A percentile compares a stretch with the other conserved stretches of the same genome.
Conservation (phyloP, 2,113 vertebrate species). For the Salminus brasiliensis region DNA sequence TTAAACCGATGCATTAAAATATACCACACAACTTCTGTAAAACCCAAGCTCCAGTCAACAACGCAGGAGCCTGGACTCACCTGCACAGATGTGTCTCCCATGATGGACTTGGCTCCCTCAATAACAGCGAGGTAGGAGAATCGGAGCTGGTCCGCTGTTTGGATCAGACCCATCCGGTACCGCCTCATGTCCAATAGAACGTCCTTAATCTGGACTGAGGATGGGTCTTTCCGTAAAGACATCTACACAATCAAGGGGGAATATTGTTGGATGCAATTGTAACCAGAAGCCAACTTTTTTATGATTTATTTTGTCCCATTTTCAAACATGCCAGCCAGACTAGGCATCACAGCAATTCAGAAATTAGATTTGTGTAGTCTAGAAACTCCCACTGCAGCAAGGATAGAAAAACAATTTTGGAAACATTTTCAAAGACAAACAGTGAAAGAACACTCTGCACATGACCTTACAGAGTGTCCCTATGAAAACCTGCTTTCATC, state of each 20-base stretch:
- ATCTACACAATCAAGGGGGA: slow-evolving; percentile 73
- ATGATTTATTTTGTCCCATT: too few relatives aligned
- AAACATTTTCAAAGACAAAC: too few relatives aligned
- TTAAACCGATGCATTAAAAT: not conserved
- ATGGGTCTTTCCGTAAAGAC: slow-evolving; percentile 91
- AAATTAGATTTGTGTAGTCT: too few relatives aligned
- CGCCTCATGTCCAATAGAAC: slow-evolving; percentile 94
- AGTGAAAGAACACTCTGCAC: too few relatives aligned
- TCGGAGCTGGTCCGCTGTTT: slow-evolving; percentile 94
- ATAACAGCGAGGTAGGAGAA: slow-evolving; percentile 97
- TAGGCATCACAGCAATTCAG: not conserved
- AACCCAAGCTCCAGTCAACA: too few relatives aligned
- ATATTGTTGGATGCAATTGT: too few relatives aligned
- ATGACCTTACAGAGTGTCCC: too few relatives aligned
- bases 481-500: too few relatives aligned
- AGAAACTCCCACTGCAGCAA: too few relatives aligned
- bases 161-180: slow-evolving; percentile 94
- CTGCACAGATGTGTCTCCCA: slow-evolving; percentile 89
- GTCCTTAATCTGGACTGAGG: slow-evolving; percentile 88
- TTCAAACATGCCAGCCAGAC: not conserved
- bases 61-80: slow-evolving; percentile 66
- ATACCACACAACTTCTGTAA: not conserved
- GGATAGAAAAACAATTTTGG: too few relatives aligned
- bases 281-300: too few relatives aligned
- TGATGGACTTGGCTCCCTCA: slow-evolving; percentile 93